Conservation (phyloP, 1,140 invertebrate genomes). For the Ganaspis sp. region DNA sequence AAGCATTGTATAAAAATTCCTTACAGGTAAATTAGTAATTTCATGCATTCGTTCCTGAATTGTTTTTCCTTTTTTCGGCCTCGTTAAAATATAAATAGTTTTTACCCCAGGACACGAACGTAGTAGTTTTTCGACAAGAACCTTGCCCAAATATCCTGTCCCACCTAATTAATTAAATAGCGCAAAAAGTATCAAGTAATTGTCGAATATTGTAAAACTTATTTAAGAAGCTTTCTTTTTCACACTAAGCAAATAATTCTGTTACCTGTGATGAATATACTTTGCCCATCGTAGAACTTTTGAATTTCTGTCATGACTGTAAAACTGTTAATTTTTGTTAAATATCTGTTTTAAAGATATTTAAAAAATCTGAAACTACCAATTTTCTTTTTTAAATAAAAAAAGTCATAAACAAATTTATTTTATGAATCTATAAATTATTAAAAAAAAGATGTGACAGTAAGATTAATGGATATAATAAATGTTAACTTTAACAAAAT, state of each 20-base stretch:
- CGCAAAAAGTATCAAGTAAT: too few species aligned
- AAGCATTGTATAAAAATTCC: too few species aligned
- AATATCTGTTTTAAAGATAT: not conserved
- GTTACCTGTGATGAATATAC: not conserved
- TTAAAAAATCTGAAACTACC: too few species aligned
- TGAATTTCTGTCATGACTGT: not conserved
- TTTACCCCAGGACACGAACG: constrained; percentile 78
- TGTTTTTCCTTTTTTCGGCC: constrained; percentile 75
- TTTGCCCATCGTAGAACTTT: not conserved
- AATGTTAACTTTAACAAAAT: too few species aligned
- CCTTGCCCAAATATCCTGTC: constrained; percentile 81
- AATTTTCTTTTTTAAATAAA: too few species aligned
- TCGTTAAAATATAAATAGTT: constrained; percentile 79
- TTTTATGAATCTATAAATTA: too few species aligned
- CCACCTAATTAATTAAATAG: constrained; percentile 40
- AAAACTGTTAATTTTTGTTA: not conserved
- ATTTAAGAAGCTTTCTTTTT: not conserved
- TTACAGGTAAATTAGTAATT: not conserved
- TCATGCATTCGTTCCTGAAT: constrained; percentile 63
- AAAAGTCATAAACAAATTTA: too few species aligned
- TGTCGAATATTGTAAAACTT: too few species aligned
- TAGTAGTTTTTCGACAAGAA: constrained; percentile 80
- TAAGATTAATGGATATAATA: too few species aligned
- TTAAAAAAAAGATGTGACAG: too few species aligned
- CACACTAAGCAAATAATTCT: too few species aligned